Evolutionary conservation across 2,797 vertebrate genomes (phyloP).

Genomic region (Glossophaga mutica): DNA sequence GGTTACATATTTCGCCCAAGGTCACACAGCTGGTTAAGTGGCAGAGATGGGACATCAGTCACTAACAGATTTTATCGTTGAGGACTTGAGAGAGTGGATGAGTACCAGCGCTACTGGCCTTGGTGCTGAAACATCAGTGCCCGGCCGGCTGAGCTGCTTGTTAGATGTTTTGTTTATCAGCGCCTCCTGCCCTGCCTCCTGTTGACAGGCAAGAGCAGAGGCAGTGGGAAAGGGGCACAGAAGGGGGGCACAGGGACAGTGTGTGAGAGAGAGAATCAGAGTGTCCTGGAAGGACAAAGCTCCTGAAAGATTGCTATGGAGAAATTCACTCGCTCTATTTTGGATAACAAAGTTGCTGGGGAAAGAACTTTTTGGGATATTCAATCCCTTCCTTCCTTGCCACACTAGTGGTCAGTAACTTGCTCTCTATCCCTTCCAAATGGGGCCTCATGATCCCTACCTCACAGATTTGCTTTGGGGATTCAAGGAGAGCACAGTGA

Average conservation of each 20-base stretch:
- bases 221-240: not conserved
- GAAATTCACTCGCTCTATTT: not conserved
- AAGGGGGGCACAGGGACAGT: not conserved
- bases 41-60: not conserved
- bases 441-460: not conserved
- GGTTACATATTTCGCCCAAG: not conserved
- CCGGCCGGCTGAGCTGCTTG: rapidly evolving
- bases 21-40: not conserved
- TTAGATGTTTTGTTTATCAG: not conserved
- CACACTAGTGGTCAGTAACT: not conserved
- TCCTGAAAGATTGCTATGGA: not conserved
- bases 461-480: not conserved
- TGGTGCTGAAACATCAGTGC: not conserved
- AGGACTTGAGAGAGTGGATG: rapidly evolving
- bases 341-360: not conserved
- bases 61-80: not conserved
- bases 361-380: not conserved
- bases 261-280: not conserved
- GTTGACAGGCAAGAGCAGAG: not conserved
- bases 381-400: too few species aligned
- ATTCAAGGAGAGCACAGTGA: not conserved
- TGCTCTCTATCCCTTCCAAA: not conserved
- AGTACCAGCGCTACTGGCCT: not conserved
- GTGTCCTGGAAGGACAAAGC: not conserved
- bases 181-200: rapidly evolving